Evolutionary conservation across 2,888 invertebrate species (phyloP), one percentile per base, ranked within the genome.

Genomic region (Troides aeacus): DNA sequence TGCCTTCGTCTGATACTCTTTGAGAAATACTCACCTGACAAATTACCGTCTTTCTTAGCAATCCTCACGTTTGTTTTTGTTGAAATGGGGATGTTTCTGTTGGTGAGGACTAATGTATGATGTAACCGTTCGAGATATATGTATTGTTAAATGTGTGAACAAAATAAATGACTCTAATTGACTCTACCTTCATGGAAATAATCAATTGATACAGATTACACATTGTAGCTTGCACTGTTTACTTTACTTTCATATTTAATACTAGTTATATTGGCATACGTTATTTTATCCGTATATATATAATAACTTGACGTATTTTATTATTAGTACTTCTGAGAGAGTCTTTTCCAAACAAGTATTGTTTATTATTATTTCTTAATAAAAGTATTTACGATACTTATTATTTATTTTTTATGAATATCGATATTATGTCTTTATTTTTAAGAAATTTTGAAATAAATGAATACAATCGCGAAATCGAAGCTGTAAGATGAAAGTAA

Each of bases 51-150:
- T 84, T 79, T 87, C 86, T 81, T 79, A 81, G 86, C 86, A 88
- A 89, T 89, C 87, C 86, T 81, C 86, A 83, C 88, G 87, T 89
- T 90, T 91, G 92, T 92, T 91, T 91, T 90, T 89, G 90, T 86
- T 86, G 85, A 88, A 88, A 83, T 87, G 87, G 83, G 84, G 80
- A 77, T 86, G 87, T 90, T 90, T 87, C 87, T 86, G 82, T 79
- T 79, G 77, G 73, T 78, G 74, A 78, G 82, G 85, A 88, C 90
- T 90, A 90, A 92, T 89, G 88, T 77, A 76, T 73, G 74, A 82
- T 81, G 86, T 85, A 85, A 87, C 86, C 82, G 81, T 79, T 80
- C 78, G 69, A 73, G 73, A 75, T 74, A 71, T 68, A 30, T 30
- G 30, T 30, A 70, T 60, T 69, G 57, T 53, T 36, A 56, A 24